Conservation (phyloP, 2,888 invertebrate genomes). For the Pterostichus niger region DNA sequence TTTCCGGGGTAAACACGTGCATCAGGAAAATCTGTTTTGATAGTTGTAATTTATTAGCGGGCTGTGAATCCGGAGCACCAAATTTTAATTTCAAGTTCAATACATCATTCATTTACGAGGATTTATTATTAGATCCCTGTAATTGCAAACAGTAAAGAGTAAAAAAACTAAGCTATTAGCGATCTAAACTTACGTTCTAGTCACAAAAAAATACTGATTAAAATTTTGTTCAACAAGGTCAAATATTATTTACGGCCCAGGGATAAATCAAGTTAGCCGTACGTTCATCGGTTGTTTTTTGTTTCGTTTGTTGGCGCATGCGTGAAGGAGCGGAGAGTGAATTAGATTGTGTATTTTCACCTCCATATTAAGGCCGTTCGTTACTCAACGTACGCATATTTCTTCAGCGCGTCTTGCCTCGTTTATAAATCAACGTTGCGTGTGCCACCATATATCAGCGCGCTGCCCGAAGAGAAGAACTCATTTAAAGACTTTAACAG, state of each 20-base stretch:
- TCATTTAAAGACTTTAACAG: conserved; percentile 64
- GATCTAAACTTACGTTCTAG: conserved; percentile 41
- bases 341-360: conserved; percentile 67
- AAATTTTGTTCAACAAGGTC: conserved; percentile 62
- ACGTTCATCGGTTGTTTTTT: conserved; percentile 27
- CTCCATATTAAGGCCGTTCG: conserved; percentile 67
- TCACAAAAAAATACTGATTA: conserved; percentile 61
- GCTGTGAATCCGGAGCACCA: neutral
- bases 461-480: conserved; percentile 62
- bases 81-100: conserved; percentile 40
- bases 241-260: conserved; percentile 58
- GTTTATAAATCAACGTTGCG: conserved; percentile 66
- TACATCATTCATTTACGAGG: conserved; percentile 29
- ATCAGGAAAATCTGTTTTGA: conserved; percentile 4
- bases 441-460: conserved; percentile 65
- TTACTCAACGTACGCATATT: conserved; percentile 67
- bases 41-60: conserved; percentile 10
- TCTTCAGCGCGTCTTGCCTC: conserved; percentile 62
- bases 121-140: conserved; percentile 18
- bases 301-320: conserved; percentile 48
- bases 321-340: conserved; percentile 53
- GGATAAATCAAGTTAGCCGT: conserved; percentile 51
- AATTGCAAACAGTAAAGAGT: conserved; percentile 23
- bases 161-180: conserved; percentile 6
- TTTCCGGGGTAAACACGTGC: neutral